Evolutionary conservation across 1,140 invertebrate species (phyloP).

Genomic region (Hormaphis cornu): DNA sequence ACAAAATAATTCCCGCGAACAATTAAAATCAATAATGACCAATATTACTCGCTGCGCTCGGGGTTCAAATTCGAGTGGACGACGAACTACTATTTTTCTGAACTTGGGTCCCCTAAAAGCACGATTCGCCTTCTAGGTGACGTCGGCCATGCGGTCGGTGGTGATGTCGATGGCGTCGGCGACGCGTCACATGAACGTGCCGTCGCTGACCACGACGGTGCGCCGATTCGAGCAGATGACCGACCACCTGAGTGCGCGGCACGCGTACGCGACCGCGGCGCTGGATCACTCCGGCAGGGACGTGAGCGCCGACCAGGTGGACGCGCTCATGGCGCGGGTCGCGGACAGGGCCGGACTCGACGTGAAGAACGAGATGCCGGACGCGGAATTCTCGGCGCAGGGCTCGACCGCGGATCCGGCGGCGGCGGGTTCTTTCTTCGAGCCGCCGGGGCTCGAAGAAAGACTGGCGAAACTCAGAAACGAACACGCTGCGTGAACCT

Average conservation of each 20-base stretch:
- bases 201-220: neutral
- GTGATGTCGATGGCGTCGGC: neutral
- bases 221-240: neutral
- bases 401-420: neutral
- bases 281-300: neutral
- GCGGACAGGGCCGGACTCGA: constrained; percentile 6
- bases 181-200: neutral
- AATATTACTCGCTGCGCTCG: too few relatives aligned
- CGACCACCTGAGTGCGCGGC: neutral
- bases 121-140: too few relatives aligned
- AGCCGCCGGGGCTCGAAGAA: neutral
- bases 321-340: neutral
- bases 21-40: too few relatives aligned
- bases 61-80: too few relatives aligned
- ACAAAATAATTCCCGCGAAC: too few relatives aligned
- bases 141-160: neutral
- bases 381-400: neutral
- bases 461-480: neutral
- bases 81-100: too few relatives aligned
- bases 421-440: too few relatives aligned
- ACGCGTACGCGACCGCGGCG: neutral
- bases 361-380: constrained; percentile 4
- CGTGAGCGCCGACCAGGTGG: neutral
- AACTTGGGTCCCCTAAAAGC: too few relatives aligned
- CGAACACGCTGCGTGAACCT: neutral